These are phyloP conservation scores for Strigops habroptila DNA, from an alignment of 2,113 vertebrate genomes.

Conservation along the genomic window DNA sequence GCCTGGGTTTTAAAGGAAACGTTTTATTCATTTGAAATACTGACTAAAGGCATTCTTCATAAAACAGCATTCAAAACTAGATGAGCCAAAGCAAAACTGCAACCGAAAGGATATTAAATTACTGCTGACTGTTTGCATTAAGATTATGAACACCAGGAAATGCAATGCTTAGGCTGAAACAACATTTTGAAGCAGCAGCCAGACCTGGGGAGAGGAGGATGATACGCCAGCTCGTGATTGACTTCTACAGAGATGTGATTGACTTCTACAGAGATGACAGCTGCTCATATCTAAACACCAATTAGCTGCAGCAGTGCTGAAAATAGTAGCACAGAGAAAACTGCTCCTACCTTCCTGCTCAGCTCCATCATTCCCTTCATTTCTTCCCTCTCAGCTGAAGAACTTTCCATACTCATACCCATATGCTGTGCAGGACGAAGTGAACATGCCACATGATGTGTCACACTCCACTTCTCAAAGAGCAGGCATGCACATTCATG, in stretches of 20 bases:
- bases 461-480: not conserved
- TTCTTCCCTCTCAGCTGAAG: not conserved
- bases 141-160: not conserved
- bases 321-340: not conserved
- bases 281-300: not conserved
- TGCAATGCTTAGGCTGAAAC: not conserved
- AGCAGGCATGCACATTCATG: not conserved
- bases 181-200: not conserved
- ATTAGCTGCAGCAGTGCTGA: not conserved
- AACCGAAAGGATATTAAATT: not conserved
- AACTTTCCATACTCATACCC: not conserved
- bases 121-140: not conserved
- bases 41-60: not conserved
- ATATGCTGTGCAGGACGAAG: not conserved
- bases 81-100: conserved; percentile 5
- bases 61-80: not conserved
- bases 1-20: not conserved
- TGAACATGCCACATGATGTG: not conserved
- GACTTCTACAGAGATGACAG: not conserved
- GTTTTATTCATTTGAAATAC: not conserved
- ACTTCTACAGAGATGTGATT: not conserved
- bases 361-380: not conserved
- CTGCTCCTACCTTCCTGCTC: not conserved
- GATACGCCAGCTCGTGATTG: not conserved
- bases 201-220: not conserved